Base-by-base conservation (phyloP, 2,888 invertebrate genomes). In the Dinocampus coccinellae region DNA sequence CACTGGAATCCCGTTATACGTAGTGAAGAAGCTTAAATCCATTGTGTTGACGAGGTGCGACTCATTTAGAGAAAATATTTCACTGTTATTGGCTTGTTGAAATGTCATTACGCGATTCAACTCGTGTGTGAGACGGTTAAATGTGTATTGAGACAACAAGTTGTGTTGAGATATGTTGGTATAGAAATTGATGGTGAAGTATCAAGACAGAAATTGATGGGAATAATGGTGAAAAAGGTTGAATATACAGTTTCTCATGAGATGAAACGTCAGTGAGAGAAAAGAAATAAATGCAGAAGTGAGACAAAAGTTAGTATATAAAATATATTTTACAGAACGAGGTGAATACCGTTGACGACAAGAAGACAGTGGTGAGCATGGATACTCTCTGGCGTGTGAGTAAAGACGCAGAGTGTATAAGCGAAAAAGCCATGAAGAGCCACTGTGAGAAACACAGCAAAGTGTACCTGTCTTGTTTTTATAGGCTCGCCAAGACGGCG, bases 401-500 rank as follows among this genome's bases (percentile, higher is more conserved):
- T 70, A 34, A 80, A 83, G 83, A 83, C 81, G 80, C 20, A 78
- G 83, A 84, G 82, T 16, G 47, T 47, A 16, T 6, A 47, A 20
- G 16, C 47, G 47, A n/a, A 16, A n/a, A 16, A 47, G 16, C 47
- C 47, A 20, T 47, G 84, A 84, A 81, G 84, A 86, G 86, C 86
- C 86, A 86, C 86, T 82, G 87, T 83, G 84, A 85, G 84, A 85
- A 85, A 81, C 47, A 47, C 83, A 82, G 78, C 83, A 83, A 84
- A 86, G 86, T 86, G 86, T 86, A 87, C 85, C 86, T 85, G 87
- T 87, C 87, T 86, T 87, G 87, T 87, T 87, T 86, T 87, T 87
- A 85, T 86, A 86, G 84, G 85, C 84, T 83, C 82, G 80, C 83
- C 84, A 81, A 83, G 85, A 83, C 84, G 82, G 80, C 80, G 81